These are phyloP conservation scores for Fregata magnificens DNA, from an alignment of 2,113 vertebrate genomes.

Conservation along the genomic window DNA sequence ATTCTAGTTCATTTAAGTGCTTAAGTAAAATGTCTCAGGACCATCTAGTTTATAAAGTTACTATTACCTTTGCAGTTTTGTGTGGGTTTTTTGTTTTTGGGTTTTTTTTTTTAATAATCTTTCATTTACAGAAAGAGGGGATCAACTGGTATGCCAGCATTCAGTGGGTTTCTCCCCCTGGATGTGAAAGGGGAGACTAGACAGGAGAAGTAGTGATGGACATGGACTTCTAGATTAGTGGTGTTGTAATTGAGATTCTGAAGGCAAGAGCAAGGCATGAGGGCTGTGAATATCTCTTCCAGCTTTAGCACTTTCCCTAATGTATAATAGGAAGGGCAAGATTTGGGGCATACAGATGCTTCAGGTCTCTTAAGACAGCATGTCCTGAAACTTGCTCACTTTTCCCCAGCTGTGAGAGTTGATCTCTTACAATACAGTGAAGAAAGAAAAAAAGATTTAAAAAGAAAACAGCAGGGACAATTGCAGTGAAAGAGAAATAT, in stretches of 20 bases:
- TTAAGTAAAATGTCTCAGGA: neutral
- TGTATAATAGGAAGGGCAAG: neutral
- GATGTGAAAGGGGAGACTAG: neutral
- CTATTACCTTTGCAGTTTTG: neutral
- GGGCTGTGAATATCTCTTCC: neutral
- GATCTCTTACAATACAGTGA: neutral
- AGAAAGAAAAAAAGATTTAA: neutral
- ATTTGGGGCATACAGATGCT: neutral
- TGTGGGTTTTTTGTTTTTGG: no score
- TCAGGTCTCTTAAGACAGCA: neutral
- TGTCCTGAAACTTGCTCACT: neutral
- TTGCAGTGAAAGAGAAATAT: constrained; percentile 1
- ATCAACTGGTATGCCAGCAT: neutral
- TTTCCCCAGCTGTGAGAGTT: neutral
- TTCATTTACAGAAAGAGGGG: neutral
- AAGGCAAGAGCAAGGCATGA: neutral
- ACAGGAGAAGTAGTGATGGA: neutral
- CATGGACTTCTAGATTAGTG: neutral
- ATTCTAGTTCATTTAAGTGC: neutral
- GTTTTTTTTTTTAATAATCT: neutral
- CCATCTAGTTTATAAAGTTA: neutral
- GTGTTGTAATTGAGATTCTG: neutral
- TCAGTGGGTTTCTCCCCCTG: neutral
- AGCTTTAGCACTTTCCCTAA: neutral
- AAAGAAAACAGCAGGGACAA: neutral